These are phyloP conservation scores for Adineta ricciae DNA, from an alignment of 2,888 invertebrate species.

Conservation along the genomic window DNA sequence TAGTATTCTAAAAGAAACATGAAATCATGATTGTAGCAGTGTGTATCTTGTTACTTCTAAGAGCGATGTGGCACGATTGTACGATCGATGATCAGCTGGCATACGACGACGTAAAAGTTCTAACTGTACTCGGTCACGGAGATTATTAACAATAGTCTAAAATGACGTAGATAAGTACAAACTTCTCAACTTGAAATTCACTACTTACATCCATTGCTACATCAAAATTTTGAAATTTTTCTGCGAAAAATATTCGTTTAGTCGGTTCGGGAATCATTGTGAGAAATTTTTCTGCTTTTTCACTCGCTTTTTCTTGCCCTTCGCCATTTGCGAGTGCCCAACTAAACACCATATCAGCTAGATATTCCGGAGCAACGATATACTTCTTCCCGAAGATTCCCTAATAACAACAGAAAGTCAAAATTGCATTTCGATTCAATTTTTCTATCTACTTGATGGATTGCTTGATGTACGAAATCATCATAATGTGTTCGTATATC, in stretches of 20 bases:
- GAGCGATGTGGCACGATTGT: not conserved
- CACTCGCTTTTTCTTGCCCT: not conserved
- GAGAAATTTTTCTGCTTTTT: not conserved
- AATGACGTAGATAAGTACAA: not conserved
- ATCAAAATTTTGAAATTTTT: conserved; percentile 10
- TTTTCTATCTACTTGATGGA: not conserved
- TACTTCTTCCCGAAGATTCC: not conserved
- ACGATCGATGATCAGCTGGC: not conserved
- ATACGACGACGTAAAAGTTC: conserved; percentile 12
- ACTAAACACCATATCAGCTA: not conserved
- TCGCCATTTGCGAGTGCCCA: not conserved
- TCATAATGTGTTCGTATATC: not conserved
- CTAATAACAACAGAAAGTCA: not conserved
- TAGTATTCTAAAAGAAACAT: not conserved
- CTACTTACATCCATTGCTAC: conserved; percentile 14
- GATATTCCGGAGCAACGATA: not conserved
- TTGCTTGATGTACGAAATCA: not conserved
- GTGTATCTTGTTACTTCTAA: not conserved
- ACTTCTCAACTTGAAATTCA: too few species aligned
- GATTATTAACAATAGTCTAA: not conserved
- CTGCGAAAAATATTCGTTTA: not conserved
- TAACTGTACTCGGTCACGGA: not conserved
- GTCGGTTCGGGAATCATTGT: not conserved
- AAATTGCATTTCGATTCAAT: not conserved
- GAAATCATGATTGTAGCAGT: not conserved